These are phyloP conservation scores for Oscheius sp. DNA, from an alignment of 2,888 invertebrate species.

Conservation along the genomic window DNA sequence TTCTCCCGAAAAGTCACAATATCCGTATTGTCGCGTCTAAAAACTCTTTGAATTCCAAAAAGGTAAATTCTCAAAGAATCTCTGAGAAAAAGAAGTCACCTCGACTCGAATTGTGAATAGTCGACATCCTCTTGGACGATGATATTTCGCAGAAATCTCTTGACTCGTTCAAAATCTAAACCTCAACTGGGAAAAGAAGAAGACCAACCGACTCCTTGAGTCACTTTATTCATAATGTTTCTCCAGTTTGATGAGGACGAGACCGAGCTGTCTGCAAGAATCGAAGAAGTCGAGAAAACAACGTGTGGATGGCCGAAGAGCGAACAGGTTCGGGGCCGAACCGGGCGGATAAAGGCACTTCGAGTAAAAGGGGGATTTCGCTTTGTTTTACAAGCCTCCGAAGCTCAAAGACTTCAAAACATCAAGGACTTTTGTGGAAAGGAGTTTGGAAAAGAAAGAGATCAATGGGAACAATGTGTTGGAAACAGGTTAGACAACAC, in stretches of 20 bases:
- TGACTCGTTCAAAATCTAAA: slow-evolving; percentile 32
- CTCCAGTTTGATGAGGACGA: not conserved
- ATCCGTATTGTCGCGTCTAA: slow-evolving; percentile 48
- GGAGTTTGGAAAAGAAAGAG: not conserved
- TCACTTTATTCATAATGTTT: slow-evolving; percentile 17
- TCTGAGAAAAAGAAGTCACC: no score
- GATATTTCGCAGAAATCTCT: slow-evolving; percentile 39
- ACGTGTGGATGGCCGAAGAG: not conserved
- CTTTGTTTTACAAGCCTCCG: slow-evolving; percentile 15
- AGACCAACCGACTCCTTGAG: slow-evolving; percentile 2
- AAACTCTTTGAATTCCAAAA: slow-evolving; percentile 4
- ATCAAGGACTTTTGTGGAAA: not conserved
- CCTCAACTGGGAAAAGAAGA: not conserved
- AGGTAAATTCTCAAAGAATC: not conserved
- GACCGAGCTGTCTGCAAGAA: not conserved
- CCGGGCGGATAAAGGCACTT: slow-evolving; percentile 26
- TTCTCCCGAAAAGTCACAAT: slow-evolving; percentile 56
- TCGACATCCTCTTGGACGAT: slow-evolving; percentile 49
- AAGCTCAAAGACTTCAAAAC: no score
- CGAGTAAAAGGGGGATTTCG: slow-evolving; percentile 9
- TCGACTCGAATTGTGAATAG: slow-evolving; percentile 50
- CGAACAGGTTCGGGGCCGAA: slow-evolving; percentile 10
- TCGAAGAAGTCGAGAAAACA: slow-evolving; percentile 12
- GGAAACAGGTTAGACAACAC: no score
- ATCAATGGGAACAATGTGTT: no score